These are phyloP conservation scores for Glaucidium brasilianum DNA, from an alignment of 2,113 vertebrate species.

Conservation along the genomic window DNA sequence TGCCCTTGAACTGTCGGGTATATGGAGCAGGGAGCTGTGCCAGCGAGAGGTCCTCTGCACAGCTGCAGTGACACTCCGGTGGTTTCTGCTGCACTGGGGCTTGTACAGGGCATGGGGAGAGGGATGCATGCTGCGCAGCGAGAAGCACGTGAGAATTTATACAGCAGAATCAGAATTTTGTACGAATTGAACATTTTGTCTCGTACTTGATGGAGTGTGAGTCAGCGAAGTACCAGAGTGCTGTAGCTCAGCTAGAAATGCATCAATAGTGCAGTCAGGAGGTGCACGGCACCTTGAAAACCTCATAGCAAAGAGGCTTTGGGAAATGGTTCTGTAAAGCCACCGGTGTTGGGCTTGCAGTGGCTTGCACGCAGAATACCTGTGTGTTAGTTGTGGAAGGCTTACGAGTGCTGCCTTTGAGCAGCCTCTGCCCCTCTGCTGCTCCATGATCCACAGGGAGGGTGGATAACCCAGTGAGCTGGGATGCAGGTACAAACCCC, in stretches of 20 bases:
- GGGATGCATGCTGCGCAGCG: background rate
- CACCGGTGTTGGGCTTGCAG: background rate
- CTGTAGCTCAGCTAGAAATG: background rate
- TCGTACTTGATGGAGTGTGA: background rate
- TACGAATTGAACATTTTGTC: background rate
- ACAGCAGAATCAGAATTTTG: background rate
- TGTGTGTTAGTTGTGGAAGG: background rate
- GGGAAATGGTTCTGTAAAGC: background rate
- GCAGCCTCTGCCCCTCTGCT: background rate
- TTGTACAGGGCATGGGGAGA: background rate
- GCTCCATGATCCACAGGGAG: background rate
- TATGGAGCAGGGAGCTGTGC: background rate
- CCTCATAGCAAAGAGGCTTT: background rate
- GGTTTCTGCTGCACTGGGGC: background rate
- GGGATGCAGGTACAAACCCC: background rate
- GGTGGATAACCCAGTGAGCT: background rate
- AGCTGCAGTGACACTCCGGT: background rate
- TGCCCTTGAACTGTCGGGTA: background rate
- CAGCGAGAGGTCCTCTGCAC: background rate
- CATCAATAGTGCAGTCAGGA: rapidly evolving
- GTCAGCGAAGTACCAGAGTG: background rate
- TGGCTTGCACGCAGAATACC: background rate
- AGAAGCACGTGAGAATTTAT: background rate
- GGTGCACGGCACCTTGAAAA: background rate
- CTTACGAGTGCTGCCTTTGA: background rate